Evolutionary conservation across 2,888 invertebrate species (phyloP), one percentile per base, ranked within the genome.

Genomic region (Oligia latruncula): DNA sequence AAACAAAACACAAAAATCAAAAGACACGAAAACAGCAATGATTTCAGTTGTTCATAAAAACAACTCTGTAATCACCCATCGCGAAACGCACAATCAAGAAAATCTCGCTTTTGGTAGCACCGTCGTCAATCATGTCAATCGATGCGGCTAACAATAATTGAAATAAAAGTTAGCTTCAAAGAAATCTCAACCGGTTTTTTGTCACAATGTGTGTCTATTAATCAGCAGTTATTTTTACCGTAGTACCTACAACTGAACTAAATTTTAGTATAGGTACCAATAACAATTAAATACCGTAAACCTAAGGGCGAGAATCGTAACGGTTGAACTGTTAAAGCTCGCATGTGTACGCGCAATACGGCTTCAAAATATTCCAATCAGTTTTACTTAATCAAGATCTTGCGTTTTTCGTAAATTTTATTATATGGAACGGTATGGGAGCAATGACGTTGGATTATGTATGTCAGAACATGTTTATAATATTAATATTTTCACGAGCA

Each of bases 271-370:
- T 87, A 35, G 35, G 35, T 35, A 77, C 74, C 87, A 82, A 88
- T 89, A 89, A 86, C 87, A 88, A 92, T 93, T 89, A 91, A 85
- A 89, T 90, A 91, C 92, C 92, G 94, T 92, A 93, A 89, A 83
- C 87, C 89, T 92, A 95, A 96, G 95, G 95, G 95, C 95, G 88
- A 90, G 83, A 87, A 84, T 77, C 90, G 90, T 95, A 95, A 94
- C 95, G 95, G 94, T 92, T 89, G 66, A 52, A 78, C 83, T 87
- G 87, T 87, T 91, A 87, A 74, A 77, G 87, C 91, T 96, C 92
- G 96, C 96, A 95, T 96, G 96, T 90, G 89, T 78, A 72, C 82
- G 83, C 81, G 91, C 93, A 91, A 93, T 94, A 86, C 68, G 75
- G 87, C 84, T 92, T 89, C 90, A 90, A 88, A 89, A 90, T 89